Evolutionary conservation across 2,113 vertebrate genomes (phyloP), one percentile per base, ranked within the genome.

Genomic region (Protomyctophum bolini): DNA sequence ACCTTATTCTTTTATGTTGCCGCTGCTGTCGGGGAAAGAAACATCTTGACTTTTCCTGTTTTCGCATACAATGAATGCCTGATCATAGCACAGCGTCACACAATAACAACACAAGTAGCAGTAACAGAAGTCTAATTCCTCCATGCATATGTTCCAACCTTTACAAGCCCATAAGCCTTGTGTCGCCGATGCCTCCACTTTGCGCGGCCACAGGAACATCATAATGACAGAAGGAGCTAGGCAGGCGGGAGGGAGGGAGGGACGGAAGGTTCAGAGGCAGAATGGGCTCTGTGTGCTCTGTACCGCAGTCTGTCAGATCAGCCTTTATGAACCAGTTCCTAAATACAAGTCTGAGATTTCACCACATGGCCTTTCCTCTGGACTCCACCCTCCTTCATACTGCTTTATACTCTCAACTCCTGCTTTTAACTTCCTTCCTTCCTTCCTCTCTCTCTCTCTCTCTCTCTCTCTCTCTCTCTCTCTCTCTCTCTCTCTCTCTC

Each of bases 181-280:
- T 77, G 46, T 75, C 21, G 29, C 66, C 21, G 21, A 21, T 74
- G 52, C 62, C 14, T 76, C 58, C 48, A 56, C 66, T 75, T 79
- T 10, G 66, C 82, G 58, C 59, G 50, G 76, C 84, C 81, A 56
- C 80, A 79, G 70, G 51, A 78, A 56, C 61, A 14, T 70, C 60
- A 83, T 89, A 88, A 89, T 91, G 81, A 91, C 54, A 87, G 84
- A 87, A 77, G 74, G 73, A 65, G 72, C 54, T 29, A 47, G 5
- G 33, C 5, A 41, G 33, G 55, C 76, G 70, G 57, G 76, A 15
- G 21, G 21, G 57, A 77, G 15, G 57, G 76, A 15, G 21, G 21
- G 57, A 77, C n/a, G 58, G 58, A 74, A 66, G 28, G 10, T 61
- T 80, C 58, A 8, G 66, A 72, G 68, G 70, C 62, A 81, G 72